These are phyloP conservation scores for Sipha maydis DNA, from an alignment of 2,888 invertebrate species.

Conservation along the genomic window DNA sequence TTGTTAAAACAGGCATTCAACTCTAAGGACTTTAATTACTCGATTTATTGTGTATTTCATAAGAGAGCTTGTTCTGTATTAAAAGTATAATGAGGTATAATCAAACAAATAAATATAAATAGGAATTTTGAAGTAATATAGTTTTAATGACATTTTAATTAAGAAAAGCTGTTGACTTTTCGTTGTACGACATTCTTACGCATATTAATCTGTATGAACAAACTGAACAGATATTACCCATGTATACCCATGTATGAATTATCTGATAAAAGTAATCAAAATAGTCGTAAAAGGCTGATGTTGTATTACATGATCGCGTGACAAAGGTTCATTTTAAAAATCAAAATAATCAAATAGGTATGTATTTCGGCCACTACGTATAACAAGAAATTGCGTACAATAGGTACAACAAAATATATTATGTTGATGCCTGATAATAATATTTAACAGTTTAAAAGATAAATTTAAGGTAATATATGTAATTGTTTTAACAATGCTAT, in stretches of 20 bases:
- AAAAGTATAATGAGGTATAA: too few species aligned
- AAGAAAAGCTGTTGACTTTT: too few species aligned
- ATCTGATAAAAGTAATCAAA: constrained; percentile 13
- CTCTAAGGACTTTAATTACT: too few species aligned
- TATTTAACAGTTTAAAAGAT: neutral
- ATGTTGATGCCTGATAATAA: neutral
- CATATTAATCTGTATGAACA: neutral
- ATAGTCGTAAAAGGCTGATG: constrained; percentile 18
- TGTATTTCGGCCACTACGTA: neutral
- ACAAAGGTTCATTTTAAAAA: constrained; percentile 27
- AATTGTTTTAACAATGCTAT: neutral
- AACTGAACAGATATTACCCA: neutral
- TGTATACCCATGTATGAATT: neutral
- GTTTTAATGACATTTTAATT: too few species aligned
- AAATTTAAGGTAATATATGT: neutral
- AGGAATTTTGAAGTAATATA: too few species aligned
- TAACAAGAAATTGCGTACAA: neutral
- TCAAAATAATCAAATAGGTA: constrained; percentile 4
- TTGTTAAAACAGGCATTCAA: too few species aligned
- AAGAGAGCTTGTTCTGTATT: too few species aligned
- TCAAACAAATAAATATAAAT: too few species aligned
- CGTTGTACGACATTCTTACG: neutral
- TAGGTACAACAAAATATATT: neutral
- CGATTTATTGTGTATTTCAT: too few species aligned
- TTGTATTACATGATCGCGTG: constrained; percentile 20